Evolutionary conservation across 37 sponge, comb jelly and placozoan species (phyloP).

Genomic region (Tethya wilhelma): DNA sequence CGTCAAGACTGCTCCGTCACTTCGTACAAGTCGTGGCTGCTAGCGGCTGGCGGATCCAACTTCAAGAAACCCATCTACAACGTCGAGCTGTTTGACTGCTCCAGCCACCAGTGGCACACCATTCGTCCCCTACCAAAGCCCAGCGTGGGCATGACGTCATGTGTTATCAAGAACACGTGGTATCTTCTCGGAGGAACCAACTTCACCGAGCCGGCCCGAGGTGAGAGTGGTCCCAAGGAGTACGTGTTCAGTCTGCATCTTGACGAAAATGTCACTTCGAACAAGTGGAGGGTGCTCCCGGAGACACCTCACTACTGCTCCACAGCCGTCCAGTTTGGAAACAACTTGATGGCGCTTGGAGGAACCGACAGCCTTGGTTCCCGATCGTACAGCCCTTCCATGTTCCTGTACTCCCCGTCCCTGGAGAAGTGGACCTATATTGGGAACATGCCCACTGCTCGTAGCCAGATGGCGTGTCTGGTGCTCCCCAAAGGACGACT

Average conservation of each 20-base stretch:
- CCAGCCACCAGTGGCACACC: conserved; percentile 42
- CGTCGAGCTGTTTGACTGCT: conserved; percentile 48
- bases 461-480: conserved; percentile 21
- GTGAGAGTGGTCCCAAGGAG: conserved; percentile 42
- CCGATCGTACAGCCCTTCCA: background rate
- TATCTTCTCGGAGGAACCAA: conserved; percentile 59
- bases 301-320: conserved; percentile 44
- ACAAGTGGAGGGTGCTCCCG: conserved; percentile 23
- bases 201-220: conserved; percentile 32
- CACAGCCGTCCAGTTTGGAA: conserved; percentile 47
- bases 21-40: conserved; percentile 22
- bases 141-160: conserved; percentile 41
- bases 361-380: conserved; percentile 36
- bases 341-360: conserved; percentile 53
- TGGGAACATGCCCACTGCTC: conserved; percentile 49
- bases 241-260: conserved; percentile 21
- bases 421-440: conserved; percentile 39
- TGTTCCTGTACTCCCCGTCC: conserved; percentile 37
- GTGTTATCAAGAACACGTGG: conserved; percentile 29
- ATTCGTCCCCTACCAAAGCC: conserved; percentile 33
- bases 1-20: conserved; percentile 38
- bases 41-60: conserved; percentile 57
- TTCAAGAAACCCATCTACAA: conserved; percentile 41
- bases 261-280: conserved; percentile 24
- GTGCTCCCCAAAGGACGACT: conserved; percentile 42